phyloP scores from a whole-genome alignment of 2,888 invertebrate genomes.

The Acanthosoma haemorrhoidale region DNA sequence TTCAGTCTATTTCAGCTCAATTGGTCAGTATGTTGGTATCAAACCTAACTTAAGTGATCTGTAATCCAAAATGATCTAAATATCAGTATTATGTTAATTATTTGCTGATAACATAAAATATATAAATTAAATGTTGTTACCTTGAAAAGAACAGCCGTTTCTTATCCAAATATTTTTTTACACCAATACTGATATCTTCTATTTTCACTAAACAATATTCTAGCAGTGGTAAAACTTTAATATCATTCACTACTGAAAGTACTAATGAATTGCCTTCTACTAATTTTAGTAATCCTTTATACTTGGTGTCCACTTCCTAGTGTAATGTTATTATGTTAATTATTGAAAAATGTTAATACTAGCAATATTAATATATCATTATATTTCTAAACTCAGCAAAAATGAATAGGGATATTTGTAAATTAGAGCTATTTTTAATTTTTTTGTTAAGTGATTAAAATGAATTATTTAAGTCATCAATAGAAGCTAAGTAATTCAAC shows the following conservation, averaged over 20 bases:
- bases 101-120: neutral
- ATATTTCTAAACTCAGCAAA: too few species aligned
- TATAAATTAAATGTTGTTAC: conserved; percentile 42
- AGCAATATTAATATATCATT: neutral
- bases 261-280: conserved; percentile 60
- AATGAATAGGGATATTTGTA: too few species aligned
- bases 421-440: too few species aligned
- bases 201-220: conserved; percentile 61
- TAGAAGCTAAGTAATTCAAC: too few species aligned
- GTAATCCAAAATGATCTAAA: too few species aligned
- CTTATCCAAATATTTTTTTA: conserved; percentile 75
- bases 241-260: conserved; percentile 59
- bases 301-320: conserved; percentile 61
- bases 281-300: conserved; percentile 60
- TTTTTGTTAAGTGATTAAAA: too few species aligned
- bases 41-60: too few species aligned
- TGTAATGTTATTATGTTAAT: neutral
- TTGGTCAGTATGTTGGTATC: too few species aligned
- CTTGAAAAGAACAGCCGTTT: conserved; percentile 74
- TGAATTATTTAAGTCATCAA: too few species aligned
- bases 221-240: conserved; percentile 65
- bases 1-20: too few species aligned
- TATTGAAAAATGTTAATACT: neutral
- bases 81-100: too few species aligned
- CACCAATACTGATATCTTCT: conserved; percentile 76